Percentiles rank a stretch among this genome's conserved stretches.
Conservation (phyloP, 1,140 invertebrate species). For the Tetramorium alpestre region DNA sequence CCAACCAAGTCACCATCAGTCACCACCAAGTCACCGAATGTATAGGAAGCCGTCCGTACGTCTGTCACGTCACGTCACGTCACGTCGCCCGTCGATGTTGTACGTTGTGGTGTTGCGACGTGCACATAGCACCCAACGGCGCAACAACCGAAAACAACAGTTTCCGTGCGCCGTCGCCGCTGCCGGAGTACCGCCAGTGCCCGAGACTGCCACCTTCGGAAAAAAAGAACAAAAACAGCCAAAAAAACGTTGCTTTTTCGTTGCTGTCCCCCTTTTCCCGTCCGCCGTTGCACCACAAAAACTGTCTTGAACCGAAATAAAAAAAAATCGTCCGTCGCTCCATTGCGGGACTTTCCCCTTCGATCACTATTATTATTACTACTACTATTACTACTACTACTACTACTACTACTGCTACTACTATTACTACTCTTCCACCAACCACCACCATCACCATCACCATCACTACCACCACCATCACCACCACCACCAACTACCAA, state of each 20-base stretch:
- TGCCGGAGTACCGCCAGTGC: constrained; percentile 44
- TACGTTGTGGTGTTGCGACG: constrained; percentile 44
- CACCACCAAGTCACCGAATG: constrained; percentile 82
- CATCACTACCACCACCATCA: constrained; percentile 31
- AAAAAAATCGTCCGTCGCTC: constrained; percentile 3
- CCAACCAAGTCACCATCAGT: constrained; percentile 85
- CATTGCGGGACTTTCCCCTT: constrained; percentile 39
- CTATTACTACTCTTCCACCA: constrained; percentile 20
- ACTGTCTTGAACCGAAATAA: constrained; percentile 5
- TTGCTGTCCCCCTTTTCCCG: constrained; percentile 24
- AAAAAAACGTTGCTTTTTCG: constrained; percentile 17
- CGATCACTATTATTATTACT: constrained; percentile 39
- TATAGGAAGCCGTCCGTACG: constrained; percentile 82
- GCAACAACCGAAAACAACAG: constrained; percentile 49
- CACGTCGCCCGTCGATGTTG: constrained; percentile 52
- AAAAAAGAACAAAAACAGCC: constrained; percentile 20
- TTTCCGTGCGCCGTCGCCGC: constrained; percentile 27
- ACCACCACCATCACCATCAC: constrained; percentile 22
- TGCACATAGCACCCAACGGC: constrained; percentile 42
- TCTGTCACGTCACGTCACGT: constrained; percentile 71
- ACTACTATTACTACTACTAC: constrained; percentile 17
- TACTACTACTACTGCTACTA: neutral
- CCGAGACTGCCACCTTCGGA: constrained; percentile 28
- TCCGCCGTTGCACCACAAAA: constrained; percentile 36
- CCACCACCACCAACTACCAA: constrained; percentile 44